Percentiles rank a stretch among this genome's conserved stretches.
Conservation (phyloP, 1,140 invertebrate genomes). For the Neuroterus valhalla region DNA sequence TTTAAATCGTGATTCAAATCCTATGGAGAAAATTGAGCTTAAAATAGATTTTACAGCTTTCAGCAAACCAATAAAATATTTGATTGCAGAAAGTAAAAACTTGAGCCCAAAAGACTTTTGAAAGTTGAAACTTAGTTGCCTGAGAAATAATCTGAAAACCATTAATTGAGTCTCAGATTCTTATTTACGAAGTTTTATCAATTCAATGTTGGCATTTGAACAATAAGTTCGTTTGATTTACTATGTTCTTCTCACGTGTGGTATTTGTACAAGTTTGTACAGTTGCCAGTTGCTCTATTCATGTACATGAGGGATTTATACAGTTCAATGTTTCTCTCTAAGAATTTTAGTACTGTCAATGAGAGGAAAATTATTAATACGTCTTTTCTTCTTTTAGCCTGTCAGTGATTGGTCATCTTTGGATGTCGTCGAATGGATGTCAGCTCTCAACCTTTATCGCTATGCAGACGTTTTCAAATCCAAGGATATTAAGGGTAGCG, state of each 20-base stretch:
- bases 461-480: slow-evolving; percentile 85
- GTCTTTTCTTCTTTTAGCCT: slow-evolving; percentile 75
- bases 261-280: neutral
- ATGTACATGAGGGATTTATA: neutral
- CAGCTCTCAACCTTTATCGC: slow-evolving; percentile 81
- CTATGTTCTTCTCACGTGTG: neutral
- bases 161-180: neutral
- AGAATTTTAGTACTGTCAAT: neutral
- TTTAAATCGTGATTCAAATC: too few species aligned
- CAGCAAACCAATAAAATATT: too few species aligned
- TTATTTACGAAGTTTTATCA: slow-evolving; percentile 7
- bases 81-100: too few species aligned
- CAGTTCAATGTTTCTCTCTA: neutral
- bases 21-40: too few species aligned
- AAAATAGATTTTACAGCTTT: too few species aligned
- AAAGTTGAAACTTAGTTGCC: too few species aligned
- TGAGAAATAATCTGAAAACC: neutral
- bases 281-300: neutral
- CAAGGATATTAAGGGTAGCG: slow-evolving; percentile 82
- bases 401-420: slow-evolving; percentile 81
- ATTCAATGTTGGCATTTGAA: neutral
- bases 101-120: too few species aligned
- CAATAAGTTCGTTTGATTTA: neutral
- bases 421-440: slow-evolving; percentile 87
- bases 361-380: slow-evolving; percentile 38